phyloP scores from a whole-genome alignment of 2,888 invertebrate genomes.

The Argyresthia goedartella region DNA sequence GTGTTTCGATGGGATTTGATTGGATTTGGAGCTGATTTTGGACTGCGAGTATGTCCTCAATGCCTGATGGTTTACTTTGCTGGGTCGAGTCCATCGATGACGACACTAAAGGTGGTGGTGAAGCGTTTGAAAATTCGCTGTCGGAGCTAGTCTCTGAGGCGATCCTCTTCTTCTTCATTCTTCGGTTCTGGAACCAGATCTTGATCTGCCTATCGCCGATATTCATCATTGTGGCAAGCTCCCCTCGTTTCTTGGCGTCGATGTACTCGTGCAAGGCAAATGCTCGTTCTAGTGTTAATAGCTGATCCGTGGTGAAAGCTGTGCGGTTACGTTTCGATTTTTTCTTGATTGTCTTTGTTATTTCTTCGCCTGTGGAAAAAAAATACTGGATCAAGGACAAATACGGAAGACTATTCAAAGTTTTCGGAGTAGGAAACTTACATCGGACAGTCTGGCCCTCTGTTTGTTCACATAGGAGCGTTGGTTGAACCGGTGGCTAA shows the following conservation, averaged over 20 bases:
- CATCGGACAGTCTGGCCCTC: too few relatives aligned
- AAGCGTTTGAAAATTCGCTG: constrained; percentile 18
- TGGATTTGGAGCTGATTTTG: too few relatives aligned
- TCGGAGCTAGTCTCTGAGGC: constrained; percentile 34
- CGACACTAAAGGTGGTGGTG: constrained; percentile 8
- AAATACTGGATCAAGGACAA: background rate
- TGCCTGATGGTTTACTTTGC: too few relatives aligned
- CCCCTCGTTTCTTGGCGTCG: constrained; percentile 73
- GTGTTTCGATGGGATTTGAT: background rate
- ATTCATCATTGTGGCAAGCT: constrained; percentile 72
- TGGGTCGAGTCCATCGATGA: background rate
- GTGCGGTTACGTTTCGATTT: constrained; percentile 76
- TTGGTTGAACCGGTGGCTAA: too few relatives aligned
- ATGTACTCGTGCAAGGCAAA: constrained; percentile 74
- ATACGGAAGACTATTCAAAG: background rate
- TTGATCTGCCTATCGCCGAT: constrained; percentile 82
- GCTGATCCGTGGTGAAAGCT: constrained; percentile 79
- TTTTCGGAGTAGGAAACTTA: too few relatives aligned
- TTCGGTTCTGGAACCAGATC: constrained; percentile 87
- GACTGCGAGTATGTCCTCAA: too few relatives aligned
- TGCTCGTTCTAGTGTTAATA: constrained; percentile 77
- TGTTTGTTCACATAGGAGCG: too few relatives aligned
- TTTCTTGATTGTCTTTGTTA: constrained; percentile 32
- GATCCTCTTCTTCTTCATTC: constrained; percentile 80
- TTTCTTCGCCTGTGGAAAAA: constrained; percentile 12